Conservation (phyloP, 2,113 vertebrate genomes). For the Sebastes fasciatus region DNA sequence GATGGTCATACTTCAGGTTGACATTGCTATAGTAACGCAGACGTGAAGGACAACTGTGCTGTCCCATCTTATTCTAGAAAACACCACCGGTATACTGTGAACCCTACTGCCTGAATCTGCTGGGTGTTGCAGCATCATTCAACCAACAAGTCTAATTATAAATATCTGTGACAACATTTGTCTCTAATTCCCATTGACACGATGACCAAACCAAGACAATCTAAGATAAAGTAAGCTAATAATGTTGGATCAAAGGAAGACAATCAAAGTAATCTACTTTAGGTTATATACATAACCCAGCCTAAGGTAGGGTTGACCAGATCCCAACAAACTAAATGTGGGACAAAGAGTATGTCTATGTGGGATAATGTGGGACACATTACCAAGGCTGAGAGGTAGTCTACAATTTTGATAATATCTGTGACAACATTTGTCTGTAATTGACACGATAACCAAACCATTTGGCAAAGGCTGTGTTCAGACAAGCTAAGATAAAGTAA, state of each 20-base stretch:
- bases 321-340: no score
- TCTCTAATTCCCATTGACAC: conserved; percentile 41
- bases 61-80: not conserved
- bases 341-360: no score
- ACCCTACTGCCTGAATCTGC: not conserved
- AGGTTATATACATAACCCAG: no score
- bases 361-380: no score
- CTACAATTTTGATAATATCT: not conserved
- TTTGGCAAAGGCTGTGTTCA: conserved; percentile 13
- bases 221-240: not conserved
- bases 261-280: not conserved
- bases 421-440: conserved; percentile 41
- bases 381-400: no score
- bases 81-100: not conserved
- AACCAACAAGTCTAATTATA: conserved; percentile 37
- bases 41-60: not conserved
- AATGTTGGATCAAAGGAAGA: not conserved
- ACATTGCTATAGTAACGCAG: not conserved
- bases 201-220: conserved; percentile 16
- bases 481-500: not conserved
- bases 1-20: not conserved
- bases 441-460: conserved; percentile 35
- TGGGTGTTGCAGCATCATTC: conserved; percentile 32
- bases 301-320: no score
- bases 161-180: conserved; percentile 38